Conservation (phyloP, 2,113 vertebrate species). For the Origma solitaria region DNA sequence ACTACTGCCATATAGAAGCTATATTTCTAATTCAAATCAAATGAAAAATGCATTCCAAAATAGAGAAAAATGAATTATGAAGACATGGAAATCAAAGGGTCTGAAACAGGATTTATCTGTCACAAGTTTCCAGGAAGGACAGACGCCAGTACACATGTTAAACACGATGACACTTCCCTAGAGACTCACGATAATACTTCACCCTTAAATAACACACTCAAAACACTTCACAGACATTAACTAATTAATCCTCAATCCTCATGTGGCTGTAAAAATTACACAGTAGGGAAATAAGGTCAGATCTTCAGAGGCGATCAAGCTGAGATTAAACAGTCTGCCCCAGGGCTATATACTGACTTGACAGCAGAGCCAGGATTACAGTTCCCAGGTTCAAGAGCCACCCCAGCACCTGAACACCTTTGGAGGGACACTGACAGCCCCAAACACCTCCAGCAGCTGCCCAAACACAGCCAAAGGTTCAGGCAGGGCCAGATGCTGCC, state of each 20-base stretch:
- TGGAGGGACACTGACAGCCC: neutral
- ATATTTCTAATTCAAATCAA: neutral
- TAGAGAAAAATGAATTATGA: neutral
- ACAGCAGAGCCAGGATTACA: neutral
- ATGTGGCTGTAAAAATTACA: constrained; percentile 34
- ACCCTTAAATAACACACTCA: constrained; percentile 41
- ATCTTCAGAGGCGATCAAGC: neutral
- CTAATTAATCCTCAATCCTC: constrained; percentile 52
- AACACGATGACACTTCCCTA: neutral
- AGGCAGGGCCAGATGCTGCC: neutral
- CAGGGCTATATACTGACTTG: neutral
- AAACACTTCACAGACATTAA: constrained; percentile 44
- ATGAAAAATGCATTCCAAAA: neutral
- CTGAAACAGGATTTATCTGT: neutral
- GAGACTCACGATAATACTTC: neutral
- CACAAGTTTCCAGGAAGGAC: neutral
- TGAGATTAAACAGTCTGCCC: neutral
- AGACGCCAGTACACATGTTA: neutral
- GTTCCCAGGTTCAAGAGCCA: neutral
- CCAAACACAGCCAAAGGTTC: neutral
- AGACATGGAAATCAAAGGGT: neutral
- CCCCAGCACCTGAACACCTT: neutral
- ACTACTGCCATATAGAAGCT: neutral
- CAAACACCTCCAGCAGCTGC: neutral
- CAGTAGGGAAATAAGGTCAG: constrained; percentile 49